Base-by-base conservation (phyloP, 2,888 invertebrate species). In the Arge pagana region DNA sequence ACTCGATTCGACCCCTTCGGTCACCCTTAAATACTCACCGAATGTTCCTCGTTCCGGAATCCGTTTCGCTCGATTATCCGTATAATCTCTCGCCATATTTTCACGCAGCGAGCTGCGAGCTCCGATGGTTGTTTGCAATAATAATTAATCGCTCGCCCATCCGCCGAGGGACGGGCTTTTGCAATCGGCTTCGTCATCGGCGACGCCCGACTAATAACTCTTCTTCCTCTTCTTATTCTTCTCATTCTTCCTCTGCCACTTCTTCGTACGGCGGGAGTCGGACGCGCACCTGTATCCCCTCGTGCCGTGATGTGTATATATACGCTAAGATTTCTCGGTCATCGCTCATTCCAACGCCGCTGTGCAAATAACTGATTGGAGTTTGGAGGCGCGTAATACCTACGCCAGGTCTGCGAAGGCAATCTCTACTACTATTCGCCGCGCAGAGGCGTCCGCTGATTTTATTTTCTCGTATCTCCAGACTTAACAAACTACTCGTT, bases 101-200 rank as follows among this genome's bases (percentile, higher is more conserved):
- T 24, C 40, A 37, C 28, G 10, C 8, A 2, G 28, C n/a, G 2
- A n/a, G 2, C n/a, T n/a, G 8, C 4, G n/a, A 8, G 4, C 45
- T 56, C 49, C 31, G 48, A 55, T 61, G 53, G 57, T 63, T 62
- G 58, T 61, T 65, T 55, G n/a, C 33, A 57, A 50, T 55, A 62
- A 66, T 69, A 72, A 72, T 70, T 72, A 72, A 71, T 68, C 67
- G 65, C 56, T 50, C 50, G 48, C 41, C 52, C 58, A 63, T 58
- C 60, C 53, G 54, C 53, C 36, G 50, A 50, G 41, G 41, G 48
- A 52, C 48, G 23, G 19, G 39, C 19, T 11, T 57, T 48, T 30
- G 15, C 53, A 63, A 71, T 73, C 68, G 60, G 65, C 67, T 65
- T 68, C 70, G 70, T 71, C 71, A 71, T 73, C 69, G 64, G n/a